Percentiles rank a stretch among this genome's conserved stretches.
Conservation (phyloP, 2,797 vertebrate genomes). For the Channa striata region DNA sequence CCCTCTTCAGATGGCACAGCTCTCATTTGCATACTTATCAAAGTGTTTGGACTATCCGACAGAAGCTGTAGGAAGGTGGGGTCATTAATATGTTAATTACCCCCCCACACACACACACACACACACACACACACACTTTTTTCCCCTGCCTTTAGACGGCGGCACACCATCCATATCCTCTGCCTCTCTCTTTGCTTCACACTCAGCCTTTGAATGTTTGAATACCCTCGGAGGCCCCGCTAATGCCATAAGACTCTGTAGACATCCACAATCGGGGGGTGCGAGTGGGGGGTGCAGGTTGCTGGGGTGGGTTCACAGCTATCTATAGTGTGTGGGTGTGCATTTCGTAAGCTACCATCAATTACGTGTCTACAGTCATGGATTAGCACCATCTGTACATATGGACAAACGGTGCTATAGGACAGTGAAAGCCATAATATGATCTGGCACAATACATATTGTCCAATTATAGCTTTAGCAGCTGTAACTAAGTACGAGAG, state of each 20-base stretch:
- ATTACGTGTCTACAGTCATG: slow-evolving; percentile 37
- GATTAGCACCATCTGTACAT: slow-evolving; percentile 45
- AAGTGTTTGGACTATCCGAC: slow-evolving; percentile 88
- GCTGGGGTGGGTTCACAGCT: slow-evolving; percentile 19
- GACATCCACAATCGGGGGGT: slow-evolving; percentile 44
- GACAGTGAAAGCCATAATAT: slow-evolving; percentile 16
- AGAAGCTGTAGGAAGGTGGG: slow-evolving; percentile 87
- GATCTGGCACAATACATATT: neutral
- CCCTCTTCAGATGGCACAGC: slow-evolving; percentile 82
- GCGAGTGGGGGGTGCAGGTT: slow-evolving; percentile 10
- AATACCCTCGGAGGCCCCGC: slow-evolving; percentile 59
- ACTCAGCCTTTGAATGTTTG: slow-evolving; percentile 68
- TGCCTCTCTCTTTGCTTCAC: slow-evolving; percentile 56
- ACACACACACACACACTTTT: too few species aligned
- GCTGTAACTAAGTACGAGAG: neutral
- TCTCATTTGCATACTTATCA: slow-evolving; percentile 89
- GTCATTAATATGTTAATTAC: slow-evolving; percentile 91
- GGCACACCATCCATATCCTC: slow-evolving; percentile 66
- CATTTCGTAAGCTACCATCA: slow-evolving; percentile 14
- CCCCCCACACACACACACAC: too few species aligned
- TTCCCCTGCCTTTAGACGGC: slow-evolving; percentile 51
- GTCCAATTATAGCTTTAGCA: slow-evolving; percentile 1
- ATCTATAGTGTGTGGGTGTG: slow-evolving; percentile 15
- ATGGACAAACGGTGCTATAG: neutral
- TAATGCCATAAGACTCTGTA: slow-evolving; percentile 66